Base-by-base conservation (phyloP, 2,797 vertebrate genomes). In the Pseudochirops corinnae region DNA sequence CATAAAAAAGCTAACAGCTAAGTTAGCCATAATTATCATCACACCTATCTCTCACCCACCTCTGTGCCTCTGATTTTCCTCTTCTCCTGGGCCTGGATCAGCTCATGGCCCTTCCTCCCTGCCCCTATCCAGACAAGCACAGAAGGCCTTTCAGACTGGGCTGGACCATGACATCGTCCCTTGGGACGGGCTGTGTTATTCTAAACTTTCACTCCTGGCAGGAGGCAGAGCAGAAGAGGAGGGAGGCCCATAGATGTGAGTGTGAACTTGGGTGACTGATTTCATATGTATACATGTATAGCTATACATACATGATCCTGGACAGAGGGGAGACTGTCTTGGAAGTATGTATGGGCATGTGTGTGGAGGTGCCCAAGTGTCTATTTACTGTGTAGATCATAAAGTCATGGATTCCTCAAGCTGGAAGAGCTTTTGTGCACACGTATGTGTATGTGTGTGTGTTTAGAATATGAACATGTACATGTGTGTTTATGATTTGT, bases 191-290 rank as follows among this genome's bases (percentile, higher is more conserved):
- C 31, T 94, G 96, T 98, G 98, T 98, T 98, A 98, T 98, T 98
- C 96, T 98, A 98, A 98, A 98, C 98, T 98, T 98, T 98, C 97
- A 97, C 98, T 96, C 97, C 95, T 96, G 98, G 98, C 98, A 56
- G 53, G 98, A 94, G 29, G 92, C 56, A 56, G 67, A 46, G 55
- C n/a, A 39, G 24, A 87, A 82, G 58, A 29, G 56, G n/a, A 87
- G 31, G 92, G 92, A 60, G 31, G 12, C 90, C 21, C 0, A 18
- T 87, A 39, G 50, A 33, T 28, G 56, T 0, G 90, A 2, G 29
- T 67, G 31, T 5, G 39, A 53, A 53, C 46, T 26, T 56, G 92
- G 9, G 67, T 16, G 92, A 33, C 60, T 55, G 60, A 26, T 33
- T 62, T 91, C 58, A 92, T 67, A 55, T 50, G 46, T 33, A 1